A percentile compares a stretch with the other conserved stretches of the same genome.
phyloP scores from a whole-genome alignment of 2,888 invertebrate species.

The Acrocyrtus sp. region DNA sequence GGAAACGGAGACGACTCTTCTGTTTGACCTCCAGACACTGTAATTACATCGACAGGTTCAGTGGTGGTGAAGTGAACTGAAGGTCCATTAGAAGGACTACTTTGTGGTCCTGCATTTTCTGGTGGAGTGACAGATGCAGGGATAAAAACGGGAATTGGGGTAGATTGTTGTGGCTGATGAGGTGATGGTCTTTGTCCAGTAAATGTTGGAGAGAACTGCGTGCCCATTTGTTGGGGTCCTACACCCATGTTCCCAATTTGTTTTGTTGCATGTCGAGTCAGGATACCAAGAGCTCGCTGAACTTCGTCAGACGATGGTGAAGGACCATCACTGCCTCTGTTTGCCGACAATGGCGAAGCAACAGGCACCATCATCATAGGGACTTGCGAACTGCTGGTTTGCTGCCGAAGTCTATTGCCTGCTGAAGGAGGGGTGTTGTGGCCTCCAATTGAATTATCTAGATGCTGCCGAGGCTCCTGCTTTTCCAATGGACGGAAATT shows the following conservation, averaged over 20 bases:
- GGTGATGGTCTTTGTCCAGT: background rate
- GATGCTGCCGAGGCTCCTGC: too few species aligned
- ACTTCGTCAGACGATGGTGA: slow-evolving; percentile 12
- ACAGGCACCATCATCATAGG: slow-evolving; percentile 15
- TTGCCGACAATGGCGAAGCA: background rate
- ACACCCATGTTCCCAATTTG: slow-evolving; percentile 1
- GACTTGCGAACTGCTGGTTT: background rate
- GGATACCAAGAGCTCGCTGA: slow-evolving; percentile 8
- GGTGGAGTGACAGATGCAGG: background rate
- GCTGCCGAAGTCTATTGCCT: background rate
- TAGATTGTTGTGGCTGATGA: slow-evolving; percentile 1
- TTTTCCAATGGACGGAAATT: too few species aligned
- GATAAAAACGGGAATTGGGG: background rate
- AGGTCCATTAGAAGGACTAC: background rate
- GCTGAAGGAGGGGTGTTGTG: background rate
- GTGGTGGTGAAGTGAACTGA: background rate
- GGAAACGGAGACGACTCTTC: slow-evolving; percentile 11
- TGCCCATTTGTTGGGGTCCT: background rate
- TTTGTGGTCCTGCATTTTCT: background rate
- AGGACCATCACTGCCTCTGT: background rate
- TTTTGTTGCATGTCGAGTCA: slow-evolving; percentile 16
- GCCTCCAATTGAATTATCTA: too few species aligned
- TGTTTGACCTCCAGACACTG: background rate
- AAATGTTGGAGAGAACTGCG: background rate
- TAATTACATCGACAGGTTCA: background rate